A percentile compares a stretch with the other conserved stretches of the same genome.
Evolutionary conservation across 2,113 vertebrate genomes (phyloP).

Genomic region (Gallinago media): DNA sequence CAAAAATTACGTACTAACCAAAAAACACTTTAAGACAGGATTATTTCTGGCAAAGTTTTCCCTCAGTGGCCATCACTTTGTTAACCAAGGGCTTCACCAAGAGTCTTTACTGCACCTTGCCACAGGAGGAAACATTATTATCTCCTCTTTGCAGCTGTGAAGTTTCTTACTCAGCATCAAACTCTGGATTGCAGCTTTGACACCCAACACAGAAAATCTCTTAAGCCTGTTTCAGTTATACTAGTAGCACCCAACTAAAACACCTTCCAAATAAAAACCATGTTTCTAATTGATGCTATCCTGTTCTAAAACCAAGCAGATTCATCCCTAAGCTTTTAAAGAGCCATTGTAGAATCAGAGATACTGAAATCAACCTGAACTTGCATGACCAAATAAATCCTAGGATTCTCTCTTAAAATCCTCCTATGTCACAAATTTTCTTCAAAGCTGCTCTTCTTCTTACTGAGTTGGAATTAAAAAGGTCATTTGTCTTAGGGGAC

Average conservation of each 20-base stretch:
- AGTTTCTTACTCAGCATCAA: background rate
- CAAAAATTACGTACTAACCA: background rate
- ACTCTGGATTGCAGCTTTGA: background rate
- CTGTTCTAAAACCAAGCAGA: background rate
- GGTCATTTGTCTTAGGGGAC: background rate
- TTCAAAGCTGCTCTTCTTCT: background rate
- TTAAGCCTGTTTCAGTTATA: background rate
- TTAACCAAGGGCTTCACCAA: background rate
- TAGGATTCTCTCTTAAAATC: background rate
- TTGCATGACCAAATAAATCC: background rate
- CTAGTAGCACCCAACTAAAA: background rate
- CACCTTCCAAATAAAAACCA: background rate
- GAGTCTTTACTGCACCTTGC: background rate
- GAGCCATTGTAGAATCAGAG: background rate
- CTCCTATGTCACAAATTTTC: background rate
- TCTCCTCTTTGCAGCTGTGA: background rate
- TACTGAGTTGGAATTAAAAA: background rate
- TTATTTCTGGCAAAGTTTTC: background rate
- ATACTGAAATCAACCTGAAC: background rate
- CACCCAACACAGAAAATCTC: background rate
- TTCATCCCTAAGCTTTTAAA: background rate
- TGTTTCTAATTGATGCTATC: background rate
- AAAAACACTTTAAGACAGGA: background rate
- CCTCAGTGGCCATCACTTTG: background rate
- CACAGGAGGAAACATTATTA: fast-evolving